Base-by-base conservation (phyloP, 2,797 vertebrate genomes). In the Triplophysa bombifrons region DNA sequence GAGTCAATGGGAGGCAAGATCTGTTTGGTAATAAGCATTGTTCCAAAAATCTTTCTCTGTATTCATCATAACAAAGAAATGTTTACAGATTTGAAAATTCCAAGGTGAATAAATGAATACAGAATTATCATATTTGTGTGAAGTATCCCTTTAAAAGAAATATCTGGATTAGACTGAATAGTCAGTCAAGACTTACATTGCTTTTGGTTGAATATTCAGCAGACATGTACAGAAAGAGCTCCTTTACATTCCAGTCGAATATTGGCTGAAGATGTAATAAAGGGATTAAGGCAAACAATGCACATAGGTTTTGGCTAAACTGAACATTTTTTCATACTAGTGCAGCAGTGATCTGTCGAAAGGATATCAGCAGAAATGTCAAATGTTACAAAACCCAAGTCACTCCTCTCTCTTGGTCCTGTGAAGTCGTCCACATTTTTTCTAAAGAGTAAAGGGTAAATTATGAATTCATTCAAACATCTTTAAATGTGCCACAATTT, bases 341-440 rank as follows among this genome's bases (percentile, higher is more conserved):
- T 75, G 46, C 14, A 27, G 16, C 30, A 27, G 73, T 41, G 34
- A 1, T 75, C 19, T 17, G 11, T 41, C 22, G 30, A 90, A 97
- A 99, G 96, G 98, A 99, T 99, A 99, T 99, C 95, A 88, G 95
- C 97, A 72, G 93, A 93, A 83, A 99, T 86, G 89, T 99, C 96
- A 90, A 99, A 99, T 0, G 95, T 98, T 91, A 99, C 88, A 78
- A 99, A 96, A 74, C 96, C 97, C 84, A 99, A 92, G 87, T 99
- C 98, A 78, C 97, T 99, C 92, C 96, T 95, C 89, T 97, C 96
- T 90, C 96, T 93, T 79, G 97, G 96, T 85, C 97, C 97, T 7
- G 98, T 98, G 91, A 99, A 99, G 90, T 99, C 98, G 86, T 99
- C 97, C 12, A 99, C 95, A n/a, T 99, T 99, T 94, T 98, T 98